A percentile compares a stretch with the other conserved stretches of the same genome.
These are phyloP conservation scores for Melanaphis sacchari DNA, from an alignment of 1,140 invertebrate species.

Conservation along the genomic window DNA sequence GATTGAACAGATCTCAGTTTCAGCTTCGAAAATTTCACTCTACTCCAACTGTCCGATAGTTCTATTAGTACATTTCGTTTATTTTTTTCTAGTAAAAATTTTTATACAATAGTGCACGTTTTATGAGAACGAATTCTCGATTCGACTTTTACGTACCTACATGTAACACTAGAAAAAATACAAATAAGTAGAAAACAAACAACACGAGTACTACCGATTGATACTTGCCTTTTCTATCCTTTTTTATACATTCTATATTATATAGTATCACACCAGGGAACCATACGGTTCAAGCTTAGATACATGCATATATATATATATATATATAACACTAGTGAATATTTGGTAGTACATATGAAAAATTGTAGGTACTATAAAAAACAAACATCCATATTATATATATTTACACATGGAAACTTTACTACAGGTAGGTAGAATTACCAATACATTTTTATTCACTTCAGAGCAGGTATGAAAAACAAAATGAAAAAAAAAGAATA, in stretches of 20 bases:
- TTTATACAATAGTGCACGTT: slow-evolving; percentile 15
- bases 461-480: background rate
- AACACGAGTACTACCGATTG: background rate
- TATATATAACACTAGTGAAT: slow-evolving; percentile 13
- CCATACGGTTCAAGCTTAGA: background rate
- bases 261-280: slow-evolving; percentile 19
- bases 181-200: slow-evolving; percentile 11
- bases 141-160: background rate
- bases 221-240: background rate
- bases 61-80: background rate
- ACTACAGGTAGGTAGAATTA: slow-evolving; percentile 36
- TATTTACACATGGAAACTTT: background rate
- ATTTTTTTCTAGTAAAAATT: background rate
- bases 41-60: background rate
- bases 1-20: background rate
- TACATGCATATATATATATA: background rate
- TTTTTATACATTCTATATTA: background rate
- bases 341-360: slow-evolving; percentile 25
- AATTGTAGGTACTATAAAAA: background rate
- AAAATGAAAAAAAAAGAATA: background rate
- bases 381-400: background rate
- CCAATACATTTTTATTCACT: slow-evolving; percentile 21
- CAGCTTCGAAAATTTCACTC: too few species aligned
- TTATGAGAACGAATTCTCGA: background rate
- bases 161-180: background rate